These are phyloP conservation scores for Corydoras sp. DNA, from an alignment of 2,113 vertebrate genomes.

Conservation along the genomic window DNA sequence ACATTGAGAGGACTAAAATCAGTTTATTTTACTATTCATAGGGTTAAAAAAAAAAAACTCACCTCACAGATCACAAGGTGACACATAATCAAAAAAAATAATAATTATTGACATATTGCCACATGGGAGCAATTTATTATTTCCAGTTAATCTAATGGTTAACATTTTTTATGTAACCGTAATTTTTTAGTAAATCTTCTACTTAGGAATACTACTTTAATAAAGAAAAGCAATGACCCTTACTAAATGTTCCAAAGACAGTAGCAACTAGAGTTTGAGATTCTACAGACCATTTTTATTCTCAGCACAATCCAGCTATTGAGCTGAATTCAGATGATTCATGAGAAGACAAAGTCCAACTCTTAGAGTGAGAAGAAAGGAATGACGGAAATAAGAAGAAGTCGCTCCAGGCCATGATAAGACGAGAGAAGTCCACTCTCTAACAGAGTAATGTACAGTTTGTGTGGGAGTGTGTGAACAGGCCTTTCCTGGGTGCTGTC, in stretches of 20 bases:
- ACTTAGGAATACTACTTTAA: neutral
- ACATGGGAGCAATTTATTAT: too few species aligned
- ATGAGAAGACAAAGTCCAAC: conserved; percentile 23
- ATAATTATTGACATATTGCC: too few species aligned
- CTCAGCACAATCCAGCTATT: conserved; percentile 34
- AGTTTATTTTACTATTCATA: too few species aligned
- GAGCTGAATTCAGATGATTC: conserved; percentile 38
- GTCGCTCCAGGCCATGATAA: conserved; percentile 43
- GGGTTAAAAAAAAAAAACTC: too few species aligned
- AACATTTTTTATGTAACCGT: too few species aligned
- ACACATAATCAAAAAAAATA: too few species aligned
- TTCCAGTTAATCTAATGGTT: too few species aligned
- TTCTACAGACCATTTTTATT: conserved; percentile 14
- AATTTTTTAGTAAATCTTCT: too few species aligned
- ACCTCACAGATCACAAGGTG: too few species aligned
- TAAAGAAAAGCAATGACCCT: conserved; percentile 7
- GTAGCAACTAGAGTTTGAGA: neutral
- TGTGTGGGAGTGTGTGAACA: conserved; percentile 36
- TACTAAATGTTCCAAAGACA: neutral
- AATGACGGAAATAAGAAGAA: conserved; percentile 36
- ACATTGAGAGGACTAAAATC: too few species aligned
- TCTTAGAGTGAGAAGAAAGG: conserved; percentile 10
- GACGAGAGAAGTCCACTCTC: conserved; percentile 53
- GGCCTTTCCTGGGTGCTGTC: conserved; percentile 57
- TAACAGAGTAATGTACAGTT: conserved; percentile 38